These are phyloP conservation scores for Doris montereyensis DNA, from an alignment of 2,888 invertebrate species.

Conservation along the genomic window DNA sequence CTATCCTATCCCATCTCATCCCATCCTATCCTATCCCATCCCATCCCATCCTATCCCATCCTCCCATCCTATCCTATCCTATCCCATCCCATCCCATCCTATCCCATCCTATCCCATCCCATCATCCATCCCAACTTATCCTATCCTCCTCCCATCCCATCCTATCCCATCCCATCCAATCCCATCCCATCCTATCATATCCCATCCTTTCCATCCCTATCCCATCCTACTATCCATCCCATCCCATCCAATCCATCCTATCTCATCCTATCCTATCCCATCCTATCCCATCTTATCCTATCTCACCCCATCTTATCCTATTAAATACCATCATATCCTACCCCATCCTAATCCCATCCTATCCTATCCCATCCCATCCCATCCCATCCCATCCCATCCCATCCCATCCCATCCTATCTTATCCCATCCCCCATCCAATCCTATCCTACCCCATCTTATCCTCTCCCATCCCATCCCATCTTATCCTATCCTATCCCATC, in stretches of 20 bases:
- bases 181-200: constrained; percentile 1
- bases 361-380: neutral
- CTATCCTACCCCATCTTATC: constrained; percentile 13
- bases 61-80: neutral
- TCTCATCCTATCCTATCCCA: constrained; percentile 14
- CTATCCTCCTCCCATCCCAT: neutral
- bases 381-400: neutral
- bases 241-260: constrained; percentile 4
- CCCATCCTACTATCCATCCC: neutral
- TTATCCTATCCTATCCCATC: constrained; percentile 6
- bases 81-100: neutral
- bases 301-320: neutral
- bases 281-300: neutral
- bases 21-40: neutral
- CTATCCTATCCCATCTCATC: neutral
- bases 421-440: neutral
- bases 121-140: neutral
- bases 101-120: neutral
- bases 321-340: neutral
- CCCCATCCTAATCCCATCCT: neutral
- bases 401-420: neutral
- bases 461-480: neutral
- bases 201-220: neutral
- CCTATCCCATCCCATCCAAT: neutral
- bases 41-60: neutral